Conservation (phyloP, 2,888 invertebrate species). For the Plutella xylostella region DNA sequence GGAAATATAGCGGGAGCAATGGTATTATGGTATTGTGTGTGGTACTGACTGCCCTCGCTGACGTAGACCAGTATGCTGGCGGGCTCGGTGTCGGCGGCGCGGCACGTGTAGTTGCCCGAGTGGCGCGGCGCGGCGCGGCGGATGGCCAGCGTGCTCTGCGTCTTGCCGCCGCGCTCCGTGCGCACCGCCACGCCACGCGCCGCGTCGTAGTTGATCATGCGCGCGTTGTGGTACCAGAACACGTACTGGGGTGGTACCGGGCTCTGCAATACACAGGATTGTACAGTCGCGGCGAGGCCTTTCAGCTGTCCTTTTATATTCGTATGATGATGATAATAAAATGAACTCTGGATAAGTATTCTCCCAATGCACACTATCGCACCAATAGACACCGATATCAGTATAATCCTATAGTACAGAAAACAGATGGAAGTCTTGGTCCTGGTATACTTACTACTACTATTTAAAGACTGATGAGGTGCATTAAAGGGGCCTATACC, state of each 20-base stretch:
- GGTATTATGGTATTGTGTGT: background rate
- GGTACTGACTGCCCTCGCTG: slow-evolving; percentile 79
- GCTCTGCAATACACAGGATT: no score
- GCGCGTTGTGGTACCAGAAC: slow-evolving; percentile 95
- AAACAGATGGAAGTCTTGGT: no score
- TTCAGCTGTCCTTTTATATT: no score
- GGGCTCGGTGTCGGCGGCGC: slow-evolving; percentile 89
- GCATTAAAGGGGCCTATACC: no score
- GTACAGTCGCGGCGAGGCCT: no score
- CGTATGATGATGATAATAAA: no score
- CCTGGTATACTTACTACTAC: no score
- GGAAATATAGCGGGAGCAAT: background rate
- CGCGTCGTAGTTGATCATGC: slow-evolving; percentile 94
- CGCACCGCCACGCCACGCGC: slow-evolving; percentile 85
- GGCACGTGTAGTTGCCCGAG: slow-evolving; percentile 93
- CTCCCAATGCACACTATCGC: no score
- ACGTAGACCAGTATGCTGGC: slow-evolving; percentile 92
- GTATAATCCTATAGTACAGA: no score
- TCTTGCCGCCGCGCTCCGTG: slow-evolving; percentile 86
- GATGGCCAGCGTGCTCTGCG: slow-evolving; percentile 88
- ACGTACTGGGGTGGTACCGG: slow-evolving; percentile 94
- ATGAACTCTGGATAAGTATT: no score
- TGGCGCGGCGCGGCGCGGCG: slow-evolving; percentile 85
- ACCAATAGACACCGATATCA: no score
- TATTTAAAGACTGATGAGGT: no score